phyloP scores from a whole-genome alignment of 2,797 vertebrate species.

The Apogon hyalosoma region DNA sequence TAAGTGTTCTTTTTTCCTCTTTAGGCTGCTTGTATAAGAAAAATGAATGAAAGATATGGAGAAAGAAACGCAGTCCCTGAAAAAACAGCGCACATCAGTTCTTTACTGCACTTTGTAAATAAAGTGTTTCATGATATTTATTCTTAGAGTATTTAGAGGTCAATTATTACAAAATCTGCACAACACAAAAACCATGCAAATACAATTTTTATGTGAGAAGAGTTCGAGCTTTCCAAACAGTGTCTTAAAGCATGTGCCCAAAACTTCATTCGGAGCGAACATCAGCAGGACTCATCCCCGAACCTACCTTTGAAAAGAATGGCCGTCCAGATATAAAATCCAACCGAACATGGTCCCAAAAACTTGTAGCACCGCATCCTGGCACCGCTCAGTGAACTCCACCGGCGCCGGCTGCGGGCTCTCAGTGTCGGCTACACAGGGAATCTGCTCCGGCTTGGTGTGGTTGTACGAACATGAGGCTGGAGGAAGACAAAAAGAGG shows the following conservation, averaged over 20 bases:
- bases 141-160: too few relatives aligned
- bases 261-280: not conserved
- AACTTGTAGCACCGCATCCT: constrained; percentile 77
- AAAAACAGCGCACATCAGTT: too few relatives aligned
- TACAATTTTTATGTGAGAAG: not conserved
- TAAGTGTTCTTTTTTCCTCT: too few relatives aligned
- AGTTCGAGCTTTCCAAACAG: not conserved
- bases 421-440: constrained; percentile 29
- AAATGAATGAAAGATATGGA: too few relatives aligned
- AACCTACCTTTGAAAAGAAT: constrained; percentile 77
- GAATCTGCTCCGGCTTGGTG: constrained; percentile 30
- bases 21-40: too few relatives aligned
- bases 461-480: constrained; percentile 45
- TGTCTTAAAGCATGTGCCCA: not conserved
- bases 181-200: too few relatives aligned
- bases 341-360: constrained; percentile 66
- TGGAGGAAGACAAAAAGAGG: constrained; percentile 22
- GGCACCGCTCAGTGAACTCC: constrained; percentile 40
- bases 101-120: too few relatives aligned
- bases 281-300: not conserved
- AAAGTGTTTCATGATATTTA: too few relatives aligned
- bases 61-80: too few relatives aligned
- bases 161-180: too few relatives aligned
- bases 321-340: constrained; percentile 71
- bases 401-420: constrained; percentile 33